Percentiles rank a stretch among this genome's conserved stretches.
Conservation (phyloP, 2,888 invertebrate genomes). For the Neoitamus cyanurus region DNA sequence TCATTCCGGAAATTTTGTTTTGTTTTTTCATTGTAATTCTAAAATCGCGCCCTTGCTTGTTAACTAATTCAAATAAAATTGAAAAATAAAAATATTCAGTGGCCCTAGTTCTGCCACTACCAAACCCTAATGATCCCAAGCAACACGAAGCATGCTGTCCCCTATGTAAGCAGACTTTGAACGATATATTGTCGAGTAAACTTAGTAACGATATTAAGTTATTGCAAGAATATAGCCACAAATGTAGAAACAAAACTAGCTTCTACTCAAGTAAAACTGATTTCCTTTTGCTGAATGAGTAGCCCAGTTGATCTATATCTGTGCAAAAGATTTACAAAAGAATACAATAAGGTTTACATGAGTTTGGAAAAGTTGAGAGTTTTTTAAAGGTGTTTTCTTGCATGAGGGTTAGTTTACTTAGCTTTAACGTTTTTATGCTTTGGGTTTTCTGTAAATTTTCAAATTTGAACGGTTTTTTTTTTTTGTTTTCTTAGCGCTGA, state of each 20-base stretch:
- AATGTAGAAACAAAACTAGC: conserved; percentile 52
- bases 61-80: background rate
- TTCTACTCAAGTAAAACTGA: conserved; percentile 48
- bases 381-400: conserved; percentile 6
- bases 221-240: conserved; percentile 50
- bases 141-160: conserved; percentile 93
- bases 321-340: background rate
- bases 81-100: conserved; percentile 64
- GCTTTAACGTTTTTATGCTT: background rate
- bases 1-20: background rate
- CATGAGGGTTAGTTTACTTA: background rate
- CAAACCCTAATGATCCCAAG: conserved; percentile 87
- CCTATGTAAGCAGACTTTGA: conserved; percentile 74
- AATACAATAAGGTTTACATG: background rate
- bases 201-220: conserved; percentile 44
- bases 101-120: conserved; percentile 83
- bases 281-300: conserved; percentile 50
- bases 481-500: background rate
- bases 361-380: background rate
- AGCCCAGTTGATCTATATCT: background rate
- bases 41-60: background rate
- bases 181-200: conserved; percentile 53
- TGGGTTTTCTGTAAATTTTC: background rate
- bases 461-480: background rate
- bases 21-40: background rate